Evolutionary conservation across 1,140 invertebrate species (phyloP).

Genomic region (Argopecten irradians): DNA sequence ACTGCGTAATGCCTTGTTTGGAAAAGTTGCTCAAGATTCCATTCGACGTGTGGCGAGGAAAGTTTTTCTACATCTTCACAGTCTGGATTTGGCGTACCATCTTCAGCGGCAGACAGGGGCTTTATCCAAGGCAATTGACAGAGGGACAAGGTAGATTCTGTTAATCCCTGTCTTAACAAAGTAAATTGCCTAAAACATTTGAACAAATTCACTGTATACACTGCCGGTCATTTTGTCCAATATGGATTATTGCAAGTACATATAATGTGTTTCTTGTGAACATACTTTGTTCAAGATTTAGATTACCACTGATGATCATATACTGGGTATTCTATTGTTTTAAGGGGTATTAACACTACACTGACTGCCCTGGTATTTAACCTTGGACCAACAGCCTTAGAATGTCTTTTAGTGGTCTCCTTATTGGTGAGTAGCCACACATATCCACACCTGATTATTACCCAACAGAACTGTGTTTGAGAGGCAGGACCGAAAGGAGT

Average conservation of each 20-base stretch:
- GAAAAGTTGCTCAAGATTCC: conserved; percentile 97
- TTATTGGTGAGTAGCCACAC: conserved; percentile 85
- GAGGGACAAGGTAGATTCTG: conserved; percentile 79
- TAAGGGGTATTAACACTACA: conserved; percentile 97
- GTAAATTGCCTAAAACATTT: too few relatives aligned
- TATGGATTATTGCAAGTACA: too few relatives aligned
- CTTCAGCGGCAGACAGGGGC: conserved; percentile 94
- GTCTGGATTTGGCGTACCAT: conserved; percentile 96
- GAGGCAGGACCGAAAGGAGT: too few relatives aligned
- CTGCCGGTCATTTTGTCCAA: too few relatives aligned
- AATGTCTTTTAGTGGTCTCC: conserved; percentile 91
- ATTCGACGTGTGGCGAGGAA: conserved; percentile 95
- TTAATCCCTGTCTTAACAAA: too few relatives aligned
- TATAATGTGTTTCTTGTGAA: too few relatives aligned
- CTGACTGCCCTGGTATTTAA: conserved; percentile 98
- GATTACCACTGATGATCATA: too few relatives aligned
- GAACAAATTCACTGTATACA: too few relatives aligned
- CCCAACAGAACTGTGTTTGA: too few relatives aligned
- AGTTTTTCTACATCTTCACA: conserved; percentile 98
- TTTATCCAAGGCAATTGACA: conserved; percentile 84
- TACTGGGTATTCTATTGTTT: too few relatives aligned
- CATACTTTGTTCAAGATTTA: too few relatives aligned
- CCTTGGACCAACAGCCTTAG: conserved; percentile 96
- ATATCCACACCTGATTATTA: too few relatives aligned
- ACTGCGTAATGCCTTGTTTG: conserved; percentile 97